Base-by-base conservation (phyloP, 1,140 invertebrate genomes). In the Hypothenemus hampei region DNA sequence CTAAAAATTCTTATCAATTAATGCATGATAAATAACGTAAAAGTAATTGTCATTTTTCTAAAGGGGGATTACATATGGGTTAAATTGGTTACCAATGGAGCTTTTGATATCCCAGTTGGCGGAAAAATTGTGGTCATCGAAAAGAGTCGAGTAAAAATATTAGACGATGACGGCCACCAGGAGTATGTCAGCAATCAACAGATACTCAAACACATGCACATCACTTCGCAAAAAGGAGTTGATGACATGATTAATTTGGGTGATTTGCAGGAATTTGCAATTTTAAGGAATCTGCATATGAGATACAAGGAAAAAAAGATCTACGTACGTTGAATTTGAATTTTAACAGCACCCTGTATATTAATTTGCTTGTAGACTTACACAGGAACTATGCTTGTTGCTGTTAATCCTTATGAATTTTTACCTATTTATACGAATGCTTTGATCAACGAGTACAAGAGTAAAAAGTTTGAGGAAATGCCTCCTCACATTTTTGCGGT, bases 201-300 rank as follows among this genome's bases (percentile, higher is more conserved):
- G 65, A 73, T 84, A 21, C 78, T 94, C 37, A 89, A 89, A 68
- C 80, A 84, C 21, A 91, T 96, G 83, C 91, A 96, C 71, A 75
- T 85, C 3, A 87, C 89, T 1, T 94, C 90, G 0, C 77, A 90
- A 20, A 77, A 85, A 58, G 88, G 87, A 36, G 89, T 96, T 4
- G 91, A 95, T 72, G 93, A 97, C 71, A 95, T 97, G 92, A 95
- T 96, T 57, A 86, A 84, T 16, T 74, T 97, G 29, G 90, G 89
- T 5, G 93, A 97, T 74, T 75, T 96, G 16, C 89, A 96, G 68
- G 93, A 97, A 72, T 88, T 91, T 64, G 89, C 91, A 5, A 94
- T 97, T 61, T 75, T 97, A 10, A 77, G 91, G 49, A 97, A 97
- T 78, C 78, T 97, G n/a, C 84, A 91, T 61, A 86, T 92, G 64